Evolutionary conservation across 2,113 vertebrate genomes (phyloP), one percentile per base, ranked within the genome.

Genomic region (Ifrita kowaldi): DNA sequence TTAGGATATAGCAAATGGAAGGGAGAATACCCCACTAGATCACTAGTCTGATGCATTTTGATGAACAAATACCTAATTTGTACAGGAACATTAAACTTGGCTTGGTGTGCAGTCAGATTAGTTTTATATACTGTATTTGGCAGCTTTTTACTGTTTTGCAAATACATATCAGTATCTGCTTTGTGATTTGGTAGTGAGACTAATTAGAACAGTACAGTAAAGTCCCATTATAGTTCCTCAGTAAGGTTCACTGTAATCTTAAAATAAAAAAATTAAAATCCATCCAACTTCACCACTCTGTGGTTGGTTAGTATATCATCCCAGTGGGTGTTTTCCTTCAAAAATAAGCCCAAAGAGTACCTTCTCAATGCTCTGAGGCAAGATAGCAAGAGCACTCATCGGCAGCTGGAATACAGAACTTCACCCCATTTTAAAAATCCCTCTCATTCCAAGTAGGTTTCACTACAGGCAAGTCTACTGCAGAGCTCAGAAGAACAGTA

Each of bases 401-500:
- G 37, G 62, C 87, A 91, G 95, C 74, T 95, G 76, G 56, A 91
- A 70, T 53, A 91, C 0, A 82, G 86, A 79, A 74, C 67, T 80
- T 69, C 26, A 75, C 23, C 63, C 89, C 53, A 33, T 87, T 89
- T 92, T 39, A 84, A 95, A 96, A 93, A 87, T 19, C 30, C 55
- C 68, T 81, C 57, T 75, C 82, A 69, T 86, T 93, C 76, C 78
- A 95, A 84, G 46, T 67, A 96, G 60, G 28, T 77, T 95, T 77
- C 53, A 64, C 78, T 85, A 94, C 46, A 97, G 89, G 76, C 74
- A 96, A 93, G 42, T 95, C 87, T 94, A 94, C 56, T 1, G 82
- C 96, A 97, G 95, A 97, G 95, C 93, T 96, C 88, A 89, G 93
- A 90, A 91, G 91, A 90, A 95, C 75, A 94, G 93, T 94, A 23